Evolutionary conservation across 2,888 invertebrate species (phyloP), one percentile per base, ranked within the genome.

Genomic region (Romanomermis culicivorax): DNA sequence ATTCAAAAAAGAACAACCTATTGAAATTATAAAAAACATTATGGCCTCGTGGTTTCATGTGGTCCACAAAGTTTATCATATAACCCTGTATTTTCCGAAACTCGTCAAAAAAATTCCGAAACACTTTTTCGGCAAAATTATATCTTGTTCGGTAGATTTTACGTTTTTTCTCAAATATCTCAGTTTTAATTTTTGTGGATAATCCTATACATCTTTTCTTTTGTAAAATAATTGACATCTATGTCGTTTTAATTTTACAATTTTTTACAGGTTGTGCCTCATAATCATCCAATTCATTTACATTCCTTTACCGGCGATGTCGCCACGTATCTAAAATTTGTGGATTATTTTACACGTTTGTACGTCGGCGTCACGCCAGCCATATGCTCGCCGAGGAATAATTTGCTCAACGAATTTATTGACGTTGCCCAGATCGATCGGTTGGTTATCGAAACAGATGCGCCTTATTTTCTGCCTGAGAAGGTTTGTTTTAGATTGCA

Each of bases 361-460:
- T 70, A 62, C 56, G 61, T 73, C 24, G 73, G 74, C 25, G 60
- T 74, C 30, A 74, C 73, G 0, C 68, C 70, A 25, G 60, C 72
- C 14, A 65, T 74, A 1, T 55, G 60, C 25, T 59, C 63, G 1
- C 65, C 74, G 26, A 72, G 73, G 1, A 62, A 74, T 1, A 61
- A 70, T 49, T 4, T n/a, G 7, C 23, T 45, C 11, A 17, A 7
- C 36, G 11, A 11, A 7, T 45, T 45, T 23, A 23, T 45, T 45
- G 4, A 11, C 17, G 17, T 7, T 4, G 45, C 23, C 17, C 45
- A 11, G 11, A n/a, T 45, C 17, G 23, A 11, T 23, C 60, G 69
- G 42, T 64, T 74, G 1, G 64, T 74, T 4, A 62, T 75, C 2
- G 74, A 74, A 62, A 75, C 74, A 1, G 74, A 74, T 63, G 68